These are phyloP conservation scores for Pampusana beccarii DNA, from an alignment of 2,113 vertebrate species.

Conservation along the genomic window DNA sequence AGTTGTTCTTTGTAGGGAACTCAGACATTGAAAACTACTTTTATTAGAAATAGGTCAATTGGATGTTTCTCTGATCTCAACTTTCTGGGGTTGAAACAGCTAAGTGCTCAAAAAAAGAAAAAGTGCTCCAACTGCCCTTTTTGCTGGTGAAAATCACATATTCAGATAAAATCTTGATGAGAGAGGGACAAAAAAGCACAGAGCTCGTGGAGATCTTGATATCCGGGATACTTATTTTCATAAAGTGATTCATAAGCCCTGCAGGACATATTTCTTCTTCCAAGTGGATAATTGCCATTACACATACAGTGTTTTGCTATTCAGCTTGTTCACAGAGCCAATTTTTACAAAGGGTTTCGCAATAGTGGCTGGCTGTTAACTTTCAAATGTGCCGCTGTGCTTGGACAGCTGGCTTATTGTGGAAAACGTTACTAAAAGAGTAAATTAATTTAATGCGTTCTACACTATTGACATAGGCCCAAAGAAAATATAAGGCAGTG, in stretches of 20 bases:
- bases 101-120: background rate
- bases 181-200: background rate
- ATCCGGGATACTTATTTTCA: background rate
- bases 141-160: background rate
- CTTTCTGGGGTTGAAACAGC: background rate
- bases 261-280: background rate
- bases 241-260: background rate
- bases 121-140: background rate
- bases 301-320: background rate
- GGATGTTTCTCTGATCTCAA: background rate
- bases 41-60: background rate
- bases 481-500: background rate
- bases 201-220: background rate
- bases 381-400: slow-evolving; percentile 25
- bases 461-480: background rate
- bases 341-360: background rate
- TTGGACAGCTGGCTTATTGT: slow-evolving; percentile 39
- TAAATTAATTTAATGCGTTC: background rate
- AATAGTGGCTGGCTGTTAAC: background rate
- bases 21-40: background rate
- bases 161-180: background rate
- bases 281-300: background rate
- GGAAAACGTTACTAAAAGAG: background rate
- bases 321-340: background rate
- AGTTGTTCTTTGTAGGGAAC: background rate